phyloP scores from a whole-genome alignment of 35 echinoderm and acorn worm genomes.

The Stichopus chloronotus region DNA sequence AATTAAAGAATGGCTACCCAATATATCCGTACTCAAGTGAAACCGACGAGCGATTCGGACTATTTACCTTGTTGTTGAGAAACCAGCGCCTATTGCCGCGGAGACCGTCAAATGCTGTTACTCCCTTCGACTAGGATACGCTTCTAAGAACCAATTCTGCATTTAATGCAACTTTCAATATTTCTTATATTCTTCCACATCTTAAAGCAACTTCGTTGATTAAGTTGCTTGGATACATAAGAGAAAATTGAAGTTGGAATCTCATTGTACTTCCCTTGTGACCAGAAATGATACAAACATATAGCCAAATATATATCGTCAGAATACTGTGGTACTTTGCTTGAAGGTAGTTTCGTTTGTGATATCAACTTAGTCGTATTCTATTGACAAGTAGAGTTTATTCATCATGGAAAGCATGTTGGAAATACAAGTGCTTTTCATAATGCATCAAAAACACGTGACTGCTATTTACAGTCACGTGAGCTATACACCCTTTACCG shows the following conservation, averaged over 20 bases:
- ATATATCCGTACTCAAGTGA: neutral
- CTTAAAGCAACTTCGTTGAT: neutral
- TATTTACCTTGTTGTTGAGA: neutral
- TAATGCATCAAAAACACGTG: no score
- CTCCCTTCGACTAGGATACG: neutral
- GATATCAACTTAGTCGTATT: no score
- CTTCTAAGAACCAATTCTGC: conserved; percentile 26
- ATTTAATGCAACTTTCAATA: neutral
- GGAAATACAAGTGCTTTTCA: no score
- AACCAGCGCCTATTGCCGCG: neutral
- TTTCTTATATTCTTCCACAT: neutral
- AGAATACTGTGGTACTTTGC: no score
- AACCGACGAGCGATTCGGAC: neutral
- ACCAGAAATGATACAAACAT: no score
- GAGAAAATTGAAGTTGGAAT: neutral
- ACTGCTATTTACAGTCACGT: no score
- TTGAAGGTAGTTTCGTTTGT: no score
- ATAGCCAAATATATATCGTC: no score
- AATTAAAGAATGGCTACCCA: neutral
- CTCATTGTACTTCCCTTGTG: no score
- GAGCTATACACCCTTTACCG: no score
- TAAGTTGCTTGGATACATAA: neutral
- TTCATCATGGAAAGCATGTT: no score
- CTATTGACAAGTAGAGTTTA: no score
- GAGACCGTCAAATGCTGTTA: conserved; percentile 39